Evolutionary conservation across 92 coral and sea anemone genomes (phyloP).

Genomic region (Zoanthus gigantus): DNA sequence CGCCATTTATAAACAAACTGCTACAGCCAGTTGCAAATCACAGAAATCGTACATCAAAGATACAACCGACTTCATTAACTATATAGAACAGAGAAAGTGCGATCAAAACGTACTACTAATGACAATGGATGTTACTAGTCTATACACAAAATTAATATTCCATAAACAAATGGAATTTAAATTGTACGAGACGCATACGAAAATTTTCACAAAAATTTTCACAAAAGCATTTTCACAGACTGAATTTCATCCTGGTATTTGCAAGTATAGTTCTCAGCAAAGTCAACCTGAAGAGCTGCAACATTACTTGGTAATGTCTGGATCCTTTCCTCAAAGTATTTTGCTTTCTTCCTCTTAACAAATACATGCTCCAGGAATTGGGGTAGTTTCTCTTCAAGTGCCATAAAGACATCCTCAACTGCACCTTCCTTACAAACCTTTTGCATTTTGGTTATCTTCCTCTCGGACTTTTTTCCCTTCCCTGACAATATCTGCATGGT

Average conservation of each 20-base stretch:
- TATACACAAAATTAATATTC: too few relatives aligned
- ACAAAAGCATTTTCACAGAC: conserved; percentile 13
- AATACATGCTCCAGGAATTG: conserved; percentile 42
- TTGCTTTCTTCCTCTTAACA: conserved; percentile 63
- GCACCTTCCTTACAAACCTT: conserved; percentile 45
- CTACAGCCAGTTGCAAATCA: too few relatives aligned
- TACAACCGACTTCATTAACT: too few relatives aligned
- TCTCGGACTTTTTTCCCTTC: conserved; percentile 14
- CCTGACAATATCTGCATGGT: neutral
- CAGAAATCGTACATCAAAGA: too few relatives aligned
- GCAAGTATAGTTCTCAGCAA: conserved; percentile 72
- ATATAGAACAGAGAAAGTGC: too few relatives aligned
- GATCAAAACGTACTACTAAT: too few relatives aligned
- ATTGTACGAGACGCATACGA: too few relatives aligned
- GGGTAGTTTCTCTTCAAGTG: conserved; percentile 34
- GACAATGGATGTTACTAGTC: too few relatives aligned
- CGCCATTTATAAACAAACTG: too few relatives aligned
- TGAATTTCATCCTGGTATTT: conserved; percentile 71
- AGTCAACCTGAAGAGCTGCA: conserved; percentile 72
- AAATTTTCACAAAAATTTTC: too few relatives aligned
- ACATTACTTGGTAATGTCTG: conserved; percentile 47
- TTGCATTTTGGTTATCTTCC: conserved; percentile 40
- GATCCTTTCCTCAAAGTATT: conserved; percentile 56
- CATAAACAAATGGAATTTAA: too few relatives aligned
- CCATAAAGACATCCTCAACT: conserved; percentile 4